A percentile compares a stretch with the other conserved stretches of the same genome.
phyloP scores from a whole-genome alignment of 2,888 invertebrate genomes.

The Pecten maximus region DNA sequence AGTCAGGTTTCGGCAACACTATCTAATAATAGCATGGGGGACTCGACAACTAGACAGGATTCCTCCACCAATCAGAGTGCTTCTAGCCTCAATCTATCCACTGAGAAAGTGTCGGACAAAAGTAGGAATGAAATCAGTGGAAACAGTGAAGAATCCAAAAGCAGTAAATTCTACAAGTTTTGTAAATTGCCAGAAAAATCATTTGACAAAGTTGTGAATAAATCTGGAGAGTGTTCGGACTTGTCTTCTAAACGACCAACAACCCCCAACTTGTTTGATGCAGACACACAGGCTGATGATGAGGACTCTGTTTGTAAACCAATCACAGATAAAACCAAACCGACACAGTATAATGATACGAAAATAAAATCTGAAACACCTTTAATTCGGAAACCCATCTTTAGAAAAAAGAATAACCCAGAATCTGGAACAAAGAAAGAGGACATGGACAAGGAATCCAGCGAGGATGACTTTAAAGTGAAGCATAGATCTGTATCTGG shows the following conservation, averaged over 20 bases:
- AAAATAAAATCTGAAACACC: background rate
- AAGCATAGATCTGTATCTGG: background rate
- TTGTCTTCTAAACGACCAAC: conserved; percentile 20
- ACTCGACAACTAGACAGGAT: background rate
- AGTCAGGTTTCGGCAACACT: background rate
- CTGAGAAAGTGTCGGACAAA: background rate
- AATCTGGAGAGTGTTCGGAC: background rate
- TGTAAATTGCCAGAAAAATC: conserved; percentile 15
- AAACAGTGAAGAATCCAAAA: background rate
- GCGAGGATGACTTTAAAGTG: conserved; percentile 43
- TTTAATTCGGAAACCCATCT: conserved; percentile 37
- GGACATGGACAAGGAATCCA: background rate
- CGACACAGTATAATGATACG: background rate
- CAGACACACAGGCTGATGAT: conserved; percentile 6
- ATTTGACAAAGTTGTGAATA: background rate
- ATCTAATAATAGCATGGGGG: background rate
- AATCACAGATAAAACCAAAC: background rate
- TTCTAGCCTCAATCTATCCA: background rate
- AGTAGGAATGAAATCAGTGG: background rate
- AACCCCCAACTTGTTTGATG: conserved; percentile 51
- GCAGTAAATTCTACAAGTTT: background rate
- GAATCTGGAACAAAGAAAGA: background rate
- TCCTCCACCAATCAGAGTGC: background rate
- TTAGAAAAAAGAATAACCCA: conserved; percentile 35
- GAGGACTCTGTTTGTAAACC: background rate